Conservation (phyloP, 2,797 vertebrate genomes). For the Hydrocynus forskahlii region DNA sequence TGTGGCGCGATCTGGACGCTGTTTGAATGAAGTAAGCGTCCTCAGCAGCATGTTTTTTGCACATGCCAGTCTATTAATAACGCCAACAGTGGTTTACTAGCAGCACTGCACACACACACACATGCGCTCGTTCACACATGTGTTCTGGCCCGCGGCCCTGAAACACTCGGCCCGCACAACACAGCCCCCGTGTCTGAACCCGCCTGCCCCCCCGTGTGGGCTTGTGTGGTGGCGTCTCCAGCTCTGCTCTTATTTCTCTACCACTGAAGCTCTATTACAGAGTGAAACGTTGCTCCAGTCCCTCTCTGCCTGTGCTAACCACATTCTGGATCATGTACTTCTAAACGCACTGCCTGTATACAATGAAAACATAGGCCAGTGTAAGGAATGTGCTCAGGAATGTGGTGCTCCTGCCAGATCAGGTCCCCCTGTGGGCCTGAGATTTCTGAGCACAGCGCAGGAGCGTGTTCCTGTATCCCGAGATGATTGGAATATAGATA, state of each 20-base stretch:
- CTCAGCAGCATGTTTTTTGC: constrained; percentile 28
- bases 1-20: constrained; percentile 24
- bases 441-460: constrained; percentile 32
- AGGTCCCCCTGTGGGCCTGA: constrained; percentile 7
- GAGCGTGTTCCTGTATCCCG: constrained; percentile 57
- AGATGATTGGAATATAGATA: background rate
- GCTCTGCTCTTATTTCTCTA: background rate
- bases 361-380: constrained; percentile 7
- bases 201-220: background rate
- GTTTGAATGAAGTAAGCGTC: constrained; percentile 49
- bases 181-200: constrained; percentile 17
- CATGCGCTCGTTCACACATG: constrained; percentile 36
- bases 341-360: background rate
- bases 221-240: constrained; percentile 4
- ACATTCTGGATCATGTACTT: too few relatives aligned
- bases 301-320: too few relatives aligned
- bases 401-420: too few relatives aligned
- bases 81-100: constrained; percentile 26
- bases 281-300: too few relatives aligned
- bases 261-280: too few relatives aligned
- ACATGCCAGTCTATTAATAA: constrained; percentile 47
- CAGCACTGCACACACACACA: constrained; percentile 21
- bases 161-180: background rate
- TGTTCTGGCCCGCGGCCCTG: constrained; percentile 19
- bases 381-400: background rate